Conservation (phyloP, 1,140 invertebrate genomes). For the Platyscapa corneri region DNA sequence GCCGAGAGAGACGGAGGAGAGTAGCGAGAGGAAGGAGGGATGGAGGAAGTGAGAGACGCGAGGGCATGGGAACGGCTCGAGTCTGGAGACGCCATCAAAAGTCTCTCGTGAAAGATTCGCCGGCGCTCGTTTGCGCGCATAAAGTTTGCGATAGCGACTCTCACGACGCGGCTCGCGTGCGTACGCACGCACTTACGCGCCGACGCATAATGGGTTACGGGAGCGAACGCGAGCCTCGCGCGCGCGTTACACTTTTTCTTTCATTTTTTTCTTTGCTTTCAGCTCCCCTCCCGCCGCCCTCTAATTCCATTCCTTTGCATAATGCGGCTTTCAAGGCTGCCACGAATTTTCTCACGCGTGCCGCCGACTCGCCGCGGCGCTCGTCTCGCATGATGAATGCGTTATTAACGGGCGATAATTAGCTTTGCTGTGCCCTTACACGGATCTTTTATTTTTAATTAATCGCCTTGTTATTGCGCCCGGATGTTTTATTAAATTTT, state of each 20-base stretch:
- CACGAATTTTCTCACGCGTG: constrained; percentile 56
- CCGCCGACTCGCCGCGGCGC: constrained; percentile 48
- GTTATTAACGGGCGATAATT: constrained; percentile 54
- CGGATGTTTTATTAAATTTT: background rate
- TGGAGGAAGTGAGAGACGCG: constrained; percentile 24
- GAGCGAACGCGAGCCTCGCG: background rate
- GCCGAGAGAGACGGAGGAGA: background rate
- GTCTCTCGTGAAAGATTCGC: background rate
- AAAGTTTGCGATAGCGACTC: constrained; percentile 52
- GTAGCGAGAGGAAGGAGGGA: background rate
- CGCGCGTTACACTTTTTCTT: constrained; percentile 17
- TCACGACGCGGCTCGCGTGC: constrained; percentile 26
- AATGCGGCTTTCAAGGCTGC: constrained; percentile 50
- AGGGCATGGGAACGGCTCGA: constrained; percentile 20
- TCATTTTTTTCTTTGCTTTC: background rate
- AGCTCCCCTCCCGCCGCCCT: background rate
- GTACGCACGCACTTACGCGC: constrained; percentile 39
- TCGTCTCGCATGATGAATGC: constrained; percentile 50
- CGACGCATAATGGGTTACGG: constrained; percentile 56
- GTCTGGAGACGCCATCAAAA: constrained; percentile 50
- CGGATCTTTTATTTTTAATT: constrained; percentile 13
- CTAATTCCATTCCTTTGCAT: too few relatives aligned
- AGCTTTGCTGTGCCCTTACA: constrained; percentile 25
- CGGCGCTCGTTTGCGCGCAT: constrained; percentile 56
- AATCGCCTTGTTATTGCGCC: background rate